Conservation (phyloP, 2,797 vertebrate genomes). For the Perodicticus potto region DNA sequence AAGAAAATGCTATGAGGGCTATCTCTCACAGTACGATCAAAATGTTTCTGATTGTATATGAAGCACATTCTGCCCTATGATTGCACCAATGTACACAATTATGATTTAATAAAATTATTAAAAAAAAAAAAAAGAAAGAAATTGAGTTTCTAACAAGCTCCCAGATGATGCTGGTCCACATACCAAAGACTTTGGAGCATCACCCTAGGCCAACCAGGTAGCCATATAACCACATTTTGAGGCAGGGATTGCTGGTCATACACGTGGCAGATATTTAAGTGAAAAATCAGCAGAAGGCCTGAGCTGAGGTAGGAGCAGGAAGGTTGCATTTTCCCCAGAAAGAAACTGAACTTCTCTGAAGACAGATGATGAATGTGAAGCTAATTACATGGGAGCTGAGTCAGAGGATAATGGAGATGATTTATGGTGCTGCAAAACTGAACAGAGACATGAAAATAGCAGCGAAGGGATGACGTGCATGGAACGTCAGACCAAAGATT, state of each 20-base stretch:
- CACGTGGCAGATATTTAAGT: not conserved
- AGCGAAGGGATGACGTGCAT: not conserved
- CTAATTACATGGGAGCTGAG: slow-evolving; percentile 50
- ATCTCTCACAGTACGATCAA: no score
- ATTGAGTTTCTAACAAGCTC: not conserved
- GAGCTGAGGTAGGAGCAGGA: not conserved
- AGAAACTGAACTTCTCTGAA: slow-evolving; percentile 4
- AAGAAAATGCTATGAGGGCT: no score
- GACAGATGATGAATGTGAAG: not conserved
- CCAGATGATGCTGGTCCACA: not conserved
- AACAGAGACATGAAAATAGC: not conserved
- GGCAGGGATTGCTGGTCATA: not conserved
- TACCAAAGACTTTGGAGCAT: not conserved
- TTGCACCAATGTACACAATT: no score
- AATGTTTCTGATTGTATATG: no score
- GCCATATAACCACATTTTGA: not conserved
- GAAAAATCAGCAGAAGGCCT: not conserved
- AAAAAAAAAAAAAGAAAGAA: no score
- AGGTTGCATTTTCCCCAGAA: not conserved
- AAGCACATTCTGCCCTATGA: no score
- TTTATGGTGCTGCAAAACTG: slow-evolving; percentile 42
- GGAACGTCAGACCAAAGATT: slow-evolving; percentile 1
- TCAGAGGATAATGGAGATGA: slow-evolving; percentile 64
- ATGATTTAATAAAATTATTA: no score
- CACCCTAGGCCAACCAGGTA: not conserved